A percentile compares a stretch with the other conserved stretches of the same genome.
Evolutionary conservation across 2,888 invertebrate genomes (phyloP).

Genomic region (Apeira syringaria): DNA sequence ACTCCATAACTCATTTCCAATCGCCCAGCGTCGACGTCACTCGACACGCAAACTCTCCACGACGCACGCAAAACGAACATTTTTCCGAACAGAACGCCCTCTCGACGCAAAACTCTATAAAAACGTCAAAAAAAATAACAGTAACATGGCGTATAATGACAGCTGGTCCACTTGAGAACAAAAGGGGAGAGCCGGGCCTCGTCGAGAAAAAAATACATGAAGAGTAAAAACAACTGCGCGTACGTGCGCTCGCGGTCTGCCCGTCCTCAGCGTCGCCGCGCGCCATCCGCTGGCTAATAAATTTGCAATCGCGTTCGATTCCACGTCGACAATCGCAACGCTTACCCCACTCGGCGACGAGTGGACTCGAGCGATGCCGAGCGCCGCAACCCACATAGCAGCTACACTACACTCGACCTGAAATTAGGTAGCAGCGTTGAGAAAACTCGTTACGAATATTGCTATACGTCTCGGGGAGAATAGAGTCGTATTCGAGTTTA

Average conservation of each 20-base stretch:
- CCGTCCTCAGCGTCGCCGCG: slow-evolving; percentile 40
- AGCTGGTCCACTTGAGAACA: slow-evolving; percentile 85
- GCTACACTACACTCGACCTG: slow-evolving; percentile 62
- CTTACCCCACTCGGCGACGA: slow-evolving; percentile 46
- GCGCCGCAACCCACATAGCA: slow-evolving; percentile 36
- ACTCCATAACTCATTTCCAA: slow-evolving; percentile 75
- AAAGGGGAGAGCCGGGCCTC: slow-evolving; percentile 80
- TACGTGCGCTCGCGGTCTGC: slow-evolving; percentile 54
- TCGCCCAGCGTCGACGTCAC: slow-evolving; percentile 68
- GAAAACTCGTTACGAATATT: slow-evolving; percentile 83
- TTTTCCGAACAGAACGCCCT: slow-evolving; percentile 81
- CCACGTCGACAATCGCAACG: slow-evolving; percentile 52
- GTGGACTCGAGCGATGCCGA: slow-evolving; percentile 45
- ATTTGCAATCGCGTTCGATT: slow-evolving; percentile 80
- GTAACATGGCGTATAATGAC: slow-evolving; percentile 85
- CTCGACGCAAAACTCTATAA: slow-evolving; percentile 80
- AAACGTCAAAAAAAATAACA: slow-evolving; percentile 82
- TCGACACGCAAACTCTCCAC: slow-evolving; percentile 76
- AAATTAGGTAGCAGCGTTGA: slow-evolving; percentile 76
- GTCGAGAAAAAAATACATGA: slow-evolving; percentile 81
- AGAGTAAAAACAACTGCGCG: slow-evolving; percentile 78
- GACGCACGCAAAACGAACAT: slow-evolving; percentile 83
- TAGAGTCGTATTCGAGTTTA: slow-evolving; percentile 79
- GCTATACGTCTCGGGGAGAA: slow-evolving; percentile 79
- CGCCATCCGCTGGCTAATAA: slow-evolving; percentile 72